Evolutionary conservation across 1,140 invertebrate species (phyloP).

Genomic region (Drosophila pseudoananassae): DNA sequence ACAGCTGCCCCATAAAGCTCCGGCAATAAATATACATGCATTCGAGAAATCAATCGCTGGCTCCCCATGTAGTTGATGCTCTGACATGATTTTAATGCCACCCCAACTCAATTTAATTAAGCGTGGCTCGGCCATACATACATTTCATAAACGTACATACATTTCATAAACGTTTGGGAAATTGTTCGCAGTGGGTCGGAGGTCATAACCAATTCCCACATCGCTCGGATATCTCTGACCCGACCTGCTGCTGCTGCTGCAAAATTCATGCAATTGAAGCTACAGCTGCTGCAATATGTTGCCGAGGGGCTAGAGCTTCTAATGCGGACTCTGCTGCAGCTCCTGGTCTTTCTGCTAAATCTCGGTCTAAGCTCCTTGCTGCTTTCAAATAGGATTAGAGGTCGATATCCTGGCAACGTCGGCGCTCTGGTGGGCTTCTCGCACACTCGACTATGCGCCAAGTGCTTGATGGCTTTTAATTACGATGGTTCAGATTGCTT

Average conservation of each 20-base stretch:
- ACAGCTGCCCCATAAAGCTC: conserved; percentile 37
- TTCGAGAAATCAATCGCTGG: conserved; percentile 32
- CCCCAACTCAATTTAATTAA: conserved; percentile 11
- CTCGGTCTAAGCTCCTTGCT: conserved; percentile 1
- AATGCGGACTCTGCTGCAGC: conserved; percentile 13
- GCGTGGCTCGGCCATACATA: not conserved
- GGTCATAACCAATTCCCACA: conserved; percentile 3
- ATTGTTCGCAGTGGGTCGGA: conserved; percentile 17
- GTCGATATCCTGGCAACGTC: conserved; percentile 59
- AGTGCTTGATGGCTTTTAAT: conserved; percentile 47
- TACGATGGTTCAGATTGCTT: conserved; percentile 36
- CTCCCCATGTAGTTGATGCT: conserved; percentile 8
- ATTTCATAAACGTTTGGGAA: not conserved
- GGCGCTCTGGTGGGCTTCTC: conserved; percentile 2
- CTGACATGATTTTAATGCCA: conserved; percentile 26
- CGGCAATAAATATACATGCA: conserved; percentile 37
- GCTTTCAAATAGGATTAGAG: conserved; percentile 36
- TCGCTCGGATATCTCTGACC: not conserved
- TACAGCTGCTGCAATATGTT: conserved; percentile 23
- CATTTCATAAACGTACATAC: not conserved
- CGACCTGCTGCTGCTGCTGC: conserved; percentile 10
- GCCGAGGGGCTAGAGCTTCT: not conserved
- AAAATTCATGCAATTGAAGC: conserved; percentile 56
- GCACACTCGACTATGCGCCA: conserved; percentile 2
- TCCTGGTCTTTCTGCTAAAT: not conserved